A percentile compares a stretch with the other conserved stretches of the same genome.
These are phyloP conservation scores for Apamea monoglypha DNA, from an alignment of 2,888 invertebrate genomes.

Conservation along the genomic window DNA sequence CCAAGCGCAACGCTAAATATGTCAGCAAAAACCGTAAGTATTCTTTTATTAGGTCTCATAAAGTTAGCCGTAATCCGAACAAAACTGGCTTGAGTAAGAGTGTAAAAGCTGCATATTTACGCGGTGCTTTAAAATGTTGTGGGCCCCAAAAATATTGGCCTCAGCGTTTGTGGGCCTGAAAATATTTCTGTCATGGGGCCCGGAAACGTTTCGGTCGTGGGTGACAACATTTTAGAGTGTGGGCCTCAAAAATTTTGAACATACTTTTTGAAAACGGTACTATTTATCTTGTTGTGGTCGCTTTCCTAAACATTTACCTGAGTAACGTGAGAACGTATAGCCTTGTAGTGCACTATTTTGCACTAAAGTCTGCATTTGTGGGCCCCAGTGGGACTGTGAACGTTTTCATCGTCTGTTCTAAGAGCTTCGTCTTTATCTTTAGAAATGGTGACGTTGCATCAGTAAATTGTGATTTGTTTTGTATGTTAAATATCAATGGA, in stretches of 20 bases:
- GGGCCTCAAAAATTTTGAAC: not conserved
- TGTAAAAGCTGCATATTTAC: slow-evolving; percentile 49
- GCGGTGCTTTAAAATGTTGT: slow-evolving; percentile 17
- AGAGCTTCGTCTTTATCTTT: slow-evolving; percentile 50
- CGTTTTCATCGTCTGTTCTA: slow-evolving; percentile 50
- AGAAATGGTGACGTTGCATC: slow-evolving; percentile 18
- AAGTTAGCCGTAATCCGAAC: slow-evolving; percentile 52
- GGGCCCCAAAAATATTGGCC: not conserved
- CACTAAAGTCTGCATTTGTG: slow-evolving; percentile 54
- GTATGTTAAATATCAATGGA: not conserved
- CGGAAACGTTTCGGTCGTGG: not conserved
- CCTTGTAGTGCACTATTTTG: slow-evolving; percentile 41
- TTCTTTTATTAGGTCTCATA: slow-evolving; percentile 55
- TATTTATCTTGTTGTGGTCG: slow-evolving; percentile 28
- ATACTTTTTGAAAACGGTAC: slow-evolving; percentile 3
- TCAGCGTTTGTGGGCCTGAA: not conserved
- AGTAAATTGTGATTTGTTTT: slow-evolving; percentile 21
- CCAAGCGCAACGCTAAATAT: slow-evolving; percentile 32
- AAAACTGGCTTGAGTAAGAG: slow-evolving; percentile 32
- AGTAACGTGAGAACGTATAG: slow-evolving; percentile 42
- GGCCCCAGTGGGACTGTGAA: slow-evolving; percentile 56
- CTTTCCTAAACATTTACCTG: slow-evolving; percentile 40
- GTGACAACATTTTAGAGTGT: not conserved
- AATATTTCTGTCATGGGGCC: not conserved
- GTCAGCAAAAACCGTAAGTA: slow-evolving; percentile 56